These are phyloP conservation scores for Microctenopoma steveboyesi DNA, from an alignment of 2,797 vertebrate genomes.

Conservation along the genomic window DNA sequence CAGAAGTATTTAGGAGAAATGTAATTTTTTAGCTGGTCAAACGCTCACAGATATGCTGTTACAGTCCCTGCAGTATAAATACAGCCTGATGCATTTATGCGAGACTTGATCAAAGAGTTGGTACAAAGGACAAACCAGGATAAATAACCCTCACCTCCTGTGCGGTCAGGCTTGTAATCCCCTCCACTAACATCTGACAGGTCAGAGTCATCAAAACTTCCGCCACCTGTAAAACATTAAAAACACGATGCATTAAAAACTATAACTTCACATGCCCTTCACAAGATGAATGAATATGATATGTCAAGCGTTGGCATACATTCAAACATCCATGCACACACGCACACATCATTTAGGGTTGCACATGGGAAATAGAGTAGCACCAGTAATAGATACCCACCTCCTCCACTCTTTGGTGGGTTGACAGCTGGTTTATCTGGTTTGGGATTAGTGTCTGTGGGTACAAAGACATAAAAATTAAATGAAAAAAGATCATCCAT, in stretches of 20 bases:
- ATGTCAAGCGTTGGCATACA: too few species aligned
- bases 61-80: too few species aligned
- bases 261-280: background rate
- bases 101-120: too few species aligned
- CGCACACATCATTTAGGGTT: background rate
- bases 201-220: constrained; percentile 43
- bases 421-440: constrained; percentile 45
- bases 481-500: background rate
- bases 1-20: background rate
- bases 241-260: background rate
- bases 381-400: constrained; percentile 14
- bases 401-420: constrained; percentile 18
- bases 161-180: constrained; percentile 64
- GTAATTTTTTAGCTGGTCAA: too few species aligned
- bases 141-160: constrained; percentile 33
- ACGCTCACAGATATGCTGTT: too few species aligned
- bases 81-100: background rate
- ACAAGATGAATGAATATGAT: background rate
- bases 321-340: too few species aligned
- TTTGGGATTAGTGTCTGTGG: constrained; percentile 29
- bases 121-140: too few species aligned
- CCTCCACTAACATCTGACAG: background rate
- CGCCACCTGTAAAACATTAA: constrained; percentile 44
- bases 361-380: background rate
- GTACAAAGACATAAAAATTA: background rate